Conservation (phyloP, 1,140 invertebrate species). For the Venustaconcha ellipsiformis region DNA sequence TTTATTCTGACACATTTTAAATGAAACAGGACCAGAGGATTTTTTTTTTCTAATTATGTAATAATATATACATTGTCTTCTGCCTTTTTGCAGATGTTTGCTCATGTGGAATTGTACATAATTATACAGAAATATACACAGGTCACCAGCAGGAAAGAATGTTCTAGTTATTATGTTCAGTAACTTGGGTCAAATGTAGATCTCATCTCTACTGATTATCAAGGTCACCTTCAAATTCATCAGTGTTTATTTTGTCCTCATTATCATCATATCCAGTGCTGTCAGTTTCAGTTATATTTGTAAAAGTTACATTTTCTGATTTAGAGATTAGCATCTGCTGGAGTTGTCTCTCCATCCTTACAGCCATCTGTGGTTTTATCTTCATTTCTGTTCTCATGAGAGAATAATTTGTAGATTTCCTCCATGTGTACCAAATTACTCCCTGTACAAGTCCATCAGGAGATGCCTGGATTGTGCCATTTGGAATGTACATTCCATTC, state of each 20-base stretch:
- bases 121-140: too few species aligned
- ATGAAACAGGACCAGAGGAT: too few species aligned
- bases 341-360: slow-evolving; percentile 30
- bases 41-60: too few species aligned
- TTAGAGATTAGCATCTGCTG: neutral
- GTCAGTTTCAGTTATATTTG: neutral
- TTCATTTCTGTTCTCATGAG: slow-evolving; percentile 70
- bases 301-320: neutral
- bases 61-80: too few species aligned
- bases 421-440: slow-evolving; percentile 76
- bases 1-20: too few species aligned
- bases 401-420: slow-evolving; percentile 69
- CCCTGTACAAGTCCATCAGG: slow-evolving; percentile 66
- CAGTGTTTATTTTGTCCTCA: neutral
- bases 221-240: neutral
- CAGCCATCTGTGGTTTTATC: slow-evolving; percentile 48
- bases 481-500: slow-evolving; percentile 73
- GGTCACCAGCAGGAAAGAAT: too few species aligned
- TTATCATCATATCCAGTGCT: neutral
- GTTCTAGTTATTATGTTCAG: too few species aligned
- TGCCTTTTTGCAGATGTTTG: too few species aligned
- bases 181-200: too few species aligned
- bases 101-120: too few species aligned
- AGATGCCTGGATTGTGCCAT: slow-evolving; percentile 35
- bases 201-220: neutral